A percentile compares a stretch with the other conserved stretches of the same genome.
phyloP scores from a whole-genome alignment of 2,797 vertebrate genomes.

The Mormyrops boulengeri region DNA sequence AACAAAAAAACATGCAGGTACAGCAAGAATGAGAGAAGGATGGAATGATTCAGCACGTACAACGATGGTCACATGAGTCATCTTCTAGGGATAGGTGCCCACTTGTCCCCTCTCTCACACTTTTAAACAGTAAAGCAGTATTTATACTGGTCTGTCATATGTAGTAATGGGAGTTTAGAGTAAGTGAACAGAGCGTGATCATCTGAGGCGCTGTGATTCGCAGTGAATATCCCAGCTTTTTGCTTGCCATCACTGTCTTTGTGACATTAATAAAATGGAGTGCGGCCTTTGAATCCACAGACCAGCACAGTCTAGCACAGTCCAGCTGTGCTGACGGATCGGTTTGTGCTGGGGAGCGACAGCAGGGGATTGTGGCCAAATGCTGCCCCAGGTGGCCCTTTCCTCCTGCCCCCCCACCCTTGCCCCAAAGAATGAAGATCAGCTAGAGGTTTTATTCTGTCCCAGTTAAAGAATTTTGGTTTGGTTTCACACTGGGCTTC shows the following conservation, averaged over 20 bases:
- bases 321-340: not conserved
- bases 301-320: no score
- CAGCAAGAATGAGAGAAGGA: not conserved
- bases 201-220: not conserved
- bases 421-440: conserved; percentile 16
- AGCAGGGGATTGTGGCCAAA: conserved; percentile 1
- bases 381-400: not conserved
- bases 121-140: not conserved
- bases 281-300: not conserved
- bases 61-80: not conserved
- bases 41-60: not conserved
- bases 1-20: not conserved
- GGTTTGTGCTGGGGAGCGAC: not conserved
- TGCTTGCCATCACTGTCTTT: not conserved
- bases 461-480: conserved; percentile 15
- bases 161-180: not conserved
- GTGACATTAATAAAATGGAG: conserved; percentile 16
- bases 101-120: not conserved
- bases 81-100: not conserved
- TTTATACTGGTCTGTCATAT: not conserved
- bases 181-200: not conserved
- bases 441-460: conserved; percentile 8
- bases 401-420: not conserved
- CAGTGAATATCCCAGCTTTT: not conserved
- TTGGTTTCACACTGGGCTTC: not conserved